Evolutionary conservation across 2,888 invertebrate genomes (phyloP), one percentile per base, ranked within the genome.

Genomic region (Lithodes maja): DNA sequence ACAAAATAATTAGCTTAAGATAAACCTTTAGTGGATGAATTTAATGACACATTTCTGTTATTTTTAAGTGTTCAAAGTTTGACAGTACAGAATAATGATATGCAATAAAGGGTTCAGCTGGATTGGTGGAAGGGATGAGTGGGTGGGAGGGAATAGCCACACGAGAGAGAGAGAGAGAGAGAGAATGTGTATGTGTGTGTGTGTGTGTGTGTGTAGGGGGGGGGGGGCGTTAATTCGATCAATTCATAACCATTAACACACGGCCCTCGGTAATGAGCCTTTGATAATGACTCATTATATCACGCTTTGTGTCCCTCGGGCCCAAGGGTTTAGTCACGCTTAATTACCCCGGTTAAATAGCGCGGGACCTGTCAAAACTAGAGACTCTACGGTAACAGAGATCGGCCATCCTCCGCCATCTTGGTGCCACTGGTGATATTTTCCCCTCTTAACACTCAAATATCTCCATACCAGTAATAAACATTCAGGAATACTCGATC

Each of bases 241-340:
- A 61, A 61, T 1, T 61, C 68, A 61, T 61, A 61, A 61, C 68
- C 68, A 61, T 61, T 61, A 61, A 61, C 68, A 12, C 68, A 61
- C 15, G 68, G 33, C 68, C 50, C 80, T 80, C 15, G 7, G 54
- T 80, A 80, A 80, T 80, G 33, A 17, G 17, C 12, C 55, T 80
- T 54, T 80, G 80, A 12, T 80, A 53, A 80, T 54, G 3, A 55
- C 3, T 2, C 50, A 33, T 80, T 80, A 80, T 61, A 55, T 80
- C 17, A 54, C 17, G 80, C 55, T 3, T n/a, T 17, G 55, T 17
- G 53, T 61, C 68, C 68, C 61, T 15, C 15, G 9, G 15, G 1
- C 15, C 68, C 7, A 7, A 7, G 9, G 2, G 68, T 61, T 61
- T 9, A 61, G 9, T 61, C 68, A 61, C 68, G 68, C 68, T 61